Evolutionary conservation across 2,888 invertebrate species (phyloP), one percentile per base, ranked within the genome.

Genomic region (Tanytarsus gracilentus): DNA sequence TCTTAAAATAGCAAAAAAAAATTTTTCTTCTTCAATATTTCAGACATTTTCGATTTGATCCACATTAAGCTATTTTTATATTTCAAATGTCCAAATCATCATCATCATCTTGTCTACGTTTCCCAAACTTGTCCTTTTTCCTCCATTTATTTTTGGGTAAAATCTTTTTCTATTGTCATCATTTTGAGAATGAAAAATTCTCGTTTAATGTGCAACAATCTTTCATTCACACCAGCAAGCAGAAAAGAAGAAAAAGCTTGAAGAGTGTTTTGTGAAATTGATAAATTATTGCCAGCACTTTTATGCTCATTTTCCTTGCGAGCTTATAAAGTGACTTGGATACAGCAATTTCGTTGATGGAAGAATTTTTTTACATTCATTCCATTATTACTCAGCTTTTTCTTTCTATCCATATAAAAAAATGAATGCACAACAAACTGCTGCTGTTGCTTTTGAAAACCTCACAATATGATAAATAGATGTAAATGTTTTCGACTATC

Each of bases 201-300:
- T 39, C 21, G 23, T 30, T 40, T 40, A 55, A 55, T 39, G 55
- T 40, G 40, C 55, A 55, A 26, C 55, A 55, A 40, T 40, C 9
- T 16, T 49, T 30, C 7, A 6, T 48, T 4, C 49, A 48, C 48
- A 48, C 16, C 16, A 48, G 48, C 48, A 6, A n/a, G 40, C 48
- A 9, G 21, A 21, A 21, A n/a, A 48, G n/a, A 49, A 18, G 52
- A 25, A 18, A 52, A 30, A 33, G 33, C 3, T 11, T 23, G 18
- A 44, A 21, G 23, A 44, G 18, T 44, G 44, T 44, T 44, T n/a
- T n/a, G 49, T 55, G 55, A 55, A 55, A 55, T 55, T 55, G 55
- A 55, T 55, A 55, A 55, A 55, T 55, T 55, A 55, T 40, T 55
- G 40, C 40, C 55, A 55, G 40, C 55, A 55, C 55, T 55, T 55